Percentiles rank a stretch among this genome's conserved stretches.
Evolutionary conservation across 2,888 invertebrate genomes (phyloP).

Genomic region (Eurois occulta): DNA sequence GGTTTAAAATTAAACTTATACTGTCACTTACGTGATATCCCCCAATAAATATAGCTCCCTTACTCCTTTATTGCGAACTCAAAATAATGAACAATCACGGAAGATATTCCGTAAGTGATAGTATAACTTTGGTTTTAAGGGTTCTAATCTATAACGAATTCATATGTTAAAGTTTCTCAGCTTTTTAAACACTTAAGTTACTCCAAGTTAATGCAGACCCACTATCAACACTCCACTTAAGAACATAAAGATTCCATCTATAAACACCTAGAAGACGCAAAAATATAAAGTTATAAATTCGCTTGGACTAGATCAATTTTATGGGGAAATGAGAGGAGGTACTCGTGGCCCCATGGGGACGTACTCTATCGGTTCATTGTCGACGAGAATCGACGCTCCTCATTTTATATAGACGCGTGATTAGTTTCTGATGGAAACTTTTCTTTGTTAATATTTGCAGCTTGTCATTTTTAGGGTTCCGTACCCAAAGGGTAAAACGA

Average conservation of each 20-base stretch:
- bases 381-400: conserved; percentile 31
- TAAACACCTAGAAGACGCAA: neutral
- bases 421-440: conserved; percentile 33
- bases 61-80: too few species aligned
- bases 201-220: neutral
- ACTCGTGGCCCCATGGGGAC: conserved; percentile 31
- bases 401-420: conserved; percentile 37
- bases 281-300: conserved; percentile 26
- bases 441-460: neutral
- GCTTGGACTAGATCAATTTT: conserved; percentile 37
- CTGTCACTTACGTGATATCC: too few species aligned
- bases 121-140: too few species aligned
- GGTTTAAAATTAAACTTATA: too few species aligned
- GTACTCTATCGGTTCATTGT: conserved; percentile 25
- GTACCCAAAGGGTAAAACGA: too few species aligned
- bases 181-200: neutral
- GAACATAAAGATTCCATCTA: conserved; percentile 1
- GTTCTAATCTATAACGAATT: neutral
- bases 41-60: too few species aligned
- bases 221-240: neutral
- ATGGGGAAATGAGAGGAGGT: conserved; percentile 30
- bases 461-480: neutral
- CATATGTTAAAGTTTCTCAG: neutral
- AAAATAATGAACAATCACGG: too few species aligned
- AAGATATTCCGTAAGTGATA: too few species aligned